Conservation (phyloP, 1,140 invertebrate genomes). For the Psix sp. region DNA sequence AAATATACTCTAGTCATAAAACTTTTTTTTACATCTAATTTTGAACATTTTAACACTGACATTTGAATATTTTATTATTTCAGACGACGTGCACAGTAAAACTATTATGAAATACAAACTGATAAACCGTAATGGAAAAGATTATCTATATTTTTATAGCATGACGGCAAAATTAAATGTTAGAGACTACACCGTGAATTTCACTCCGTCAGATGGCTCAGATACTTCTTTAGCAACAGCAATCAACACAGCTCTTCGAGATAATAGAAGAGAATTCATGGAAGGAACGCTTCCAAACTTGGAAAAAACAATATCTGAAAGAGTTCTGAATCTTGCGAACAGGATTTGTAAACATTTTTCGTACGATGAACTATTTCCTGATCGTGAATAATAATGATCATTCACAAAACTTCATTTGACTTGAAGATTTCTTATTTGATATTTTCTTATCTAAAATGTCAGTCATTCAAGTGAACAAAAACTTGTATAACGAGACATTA, state of each 20-base stretch:
- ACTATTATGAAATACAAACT: slow-evolving; percentile 48
- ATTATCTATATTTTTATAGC: slow-evolving; percentile 59
- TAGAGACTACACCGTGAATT: slow-evolving; percentile 52
- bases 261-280: slow-evolving; percentile 64
- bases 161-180: slow-evolving; percentile 61
- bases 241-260: slow-evolving; percentile 58
- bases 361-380: slow-evolving; percentile 70
- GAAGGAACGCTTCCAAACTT: slow-evolving; percentile 59
- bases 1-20: no score
- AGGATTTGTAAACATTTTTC: slow-evolving; percentile 66
- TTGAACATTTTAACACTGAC: no score
- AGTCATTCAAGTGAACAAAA: no score
- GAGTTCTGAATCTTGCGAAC: slow-evolving; percentile 58
- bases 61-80: no score
- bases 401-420: slow-evolving; percentile 1
- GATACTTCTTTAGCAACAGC: slow-evolving; percentile 56
- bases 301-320: slow-evolving; percentile 62
- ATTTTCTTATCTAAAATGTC: no score
- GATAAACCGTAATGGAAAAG: slow-evolving; percentile 46
- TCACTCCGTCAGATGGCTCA: slow-evolving; percentile 29
- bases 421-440: no score
- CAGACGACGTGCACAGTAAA: slow-evolving; percentile 58
- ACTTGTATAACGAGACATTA: no score
- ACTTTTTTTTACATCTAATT: no score
- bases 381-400: slow-evolving; percentile 59